A percentile compares a stretch with the other conserved stretches of the same genome.
Conservation (phyloP, 2,888 invertebrate genomes). For the Tridacna gigas region DNA sequence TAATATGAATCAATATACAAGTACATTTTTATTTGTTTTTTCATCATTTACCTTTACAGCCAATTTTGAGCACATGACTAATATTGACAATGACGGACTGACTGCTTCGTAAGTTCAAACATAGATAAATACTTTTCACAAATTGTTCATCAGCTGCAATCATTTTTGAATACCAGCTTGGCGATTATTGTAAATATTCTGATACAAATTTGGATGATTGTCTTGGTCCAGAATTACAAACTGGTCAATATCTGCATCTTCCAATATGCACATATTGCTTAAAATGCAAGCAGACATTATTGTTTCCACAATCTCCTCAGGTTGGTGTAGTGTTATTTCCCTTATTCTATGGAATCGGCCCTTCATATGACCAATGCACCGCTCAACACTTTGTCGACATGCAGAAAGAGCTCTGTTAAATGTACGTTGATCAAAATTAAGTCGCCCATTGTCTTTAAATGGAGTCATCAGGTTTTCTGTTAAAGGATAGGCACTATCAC, state of each 20-base stretch:
- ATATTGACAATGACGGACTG: too few relatives aligned
- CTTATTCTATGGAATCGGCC: background rate
- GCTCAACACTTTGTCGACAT: background rate
- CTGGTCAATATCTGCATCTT: background rate
- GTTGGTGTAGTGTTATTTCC: background rate
- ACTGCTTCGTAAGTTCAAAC: too few relatives aligned
- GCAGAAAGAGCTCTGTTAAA: background rate
- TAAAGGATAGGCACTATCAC: background rate
- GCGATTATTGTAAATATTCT: background rate
- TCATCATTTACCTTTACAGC: too few relatives aligned
- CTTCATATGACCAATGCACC: background rate
- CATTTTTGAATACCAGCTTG: background rate
- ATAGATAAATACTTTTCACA: too few relatives aligned
- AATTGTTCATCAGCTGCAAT: background rate
- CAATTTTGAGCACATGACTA: too few relatives aligned
- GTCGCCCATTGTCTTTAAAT: background rate
- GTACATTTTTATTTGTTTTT: too few relatives aligned
- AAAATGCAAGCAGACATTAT: background rate
- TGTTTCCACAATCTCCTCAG: background rate
- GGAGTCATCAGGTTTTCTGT: background rate
- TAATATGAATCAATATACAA: too few relatives aligned
- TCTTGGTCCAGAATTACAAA: background rate
- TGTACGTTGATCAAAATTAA: background rate
- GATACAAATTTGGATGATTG: background rate
- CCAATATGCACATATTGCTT: background rate